Conservation (phyloP, 2,797 vertebrate species). For the Acanthopagrus latus region DNA sequence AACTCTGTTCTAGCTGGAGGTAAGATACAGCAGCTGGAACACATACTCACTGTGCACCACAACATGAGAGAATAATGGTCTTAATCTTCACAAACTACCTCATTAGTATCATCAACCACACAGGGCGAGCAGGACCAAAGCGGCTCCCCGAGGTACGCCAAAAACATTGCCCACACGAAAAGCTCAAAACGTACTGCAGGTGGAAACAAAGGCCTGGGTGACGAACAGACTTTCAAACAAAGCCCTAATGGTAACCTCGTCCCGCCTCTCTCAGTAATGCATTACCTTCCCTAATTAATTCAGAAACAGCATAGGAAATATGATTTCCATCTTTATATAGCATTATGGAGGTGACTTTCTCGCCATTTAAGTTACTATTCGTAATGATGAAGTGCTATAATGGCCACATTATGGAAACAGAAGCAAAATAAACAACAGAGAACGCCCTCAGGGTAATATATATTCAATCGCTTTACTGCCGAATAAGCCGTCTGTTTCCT, state of each 20-base stretch:
- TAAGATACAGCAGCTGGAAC: slow-evolving; percentile 48
- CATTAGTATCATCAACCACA: slow-evolving; percentile 65
- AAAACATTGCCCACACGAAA: slow-evolving; percentile 48
- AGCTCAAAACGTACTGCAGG: slow-evolving; percentile 29
- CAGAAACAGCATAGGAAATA: slow-evolving; percentile 45
- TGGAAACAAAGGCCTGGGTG: slow-evolving; percentile 11
- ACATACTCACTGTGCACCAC: slow-evolving; percentile 14
- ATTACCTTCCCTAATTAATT: slow-evolving; percentile 60
- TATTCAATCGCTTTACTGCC: slow-evolving; percentile 55
- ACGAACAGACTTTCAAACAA: slow-evolving; percentile 52
- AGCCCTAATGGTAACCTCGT: slow-evolving; percentile 25
- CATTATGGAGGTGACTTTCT: slow-evolving; percentile 50
- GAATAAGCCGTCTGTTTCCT: slow-evolving; percentile 60
- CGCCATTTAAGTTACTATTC: slow-evolving; percentile 52
- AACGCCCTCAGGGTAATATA: slow-evolving; percentile 55
- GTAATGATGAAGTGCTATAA: slow-evolving; percentile 59
- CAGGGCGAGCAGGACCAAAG: slow-evolving; percentile 49
- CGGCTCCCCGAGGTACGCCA: slow-evolving; percentile 45
- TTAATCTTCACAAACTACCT: slow-evolving; percentile 68
- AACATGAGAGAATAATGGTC: slow-evolving; percentile 46
- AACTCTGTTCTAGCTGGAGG: slow-evolving; percentile 28
- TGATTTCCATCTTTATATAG: slow-evolving; percentile 47
- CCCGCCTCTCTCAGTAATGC: slow-evolving; percentile 43
- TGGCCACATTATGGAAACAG: slow-evolving; percentile 68
- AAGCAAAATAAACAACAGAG: slow-evolving; percentile 60